Evolutionary conservation across 2,888 invertebrate species (phyloP).

Genomic region (Calameuta filiformis): DNA sequence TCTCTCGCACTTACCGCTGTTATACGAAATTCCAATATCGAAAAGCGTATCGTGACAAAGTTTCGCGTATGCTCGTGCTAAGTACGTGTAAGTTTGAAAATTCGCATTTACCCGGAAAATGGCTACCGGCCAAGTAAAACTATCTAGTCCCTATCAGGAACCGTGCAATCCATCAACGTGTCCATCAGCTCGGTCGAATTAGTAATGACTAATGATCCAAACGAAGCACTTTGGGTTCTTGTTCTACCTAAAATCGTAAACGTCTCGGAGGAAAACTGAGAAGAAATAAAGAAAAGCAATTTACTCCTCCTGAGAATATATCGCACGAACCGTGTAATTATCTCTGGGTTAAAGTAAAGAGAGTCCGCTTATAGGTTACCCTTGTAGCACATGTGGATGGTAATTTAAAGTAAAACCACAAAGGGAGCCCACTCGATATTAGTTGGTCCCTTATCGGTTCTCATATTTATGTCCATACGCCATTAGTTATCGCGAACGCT

Average conservation of each 20-base stretch:
- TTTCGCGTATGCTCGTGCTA: neutral
- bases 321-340: neutral
- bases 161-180: neutral
- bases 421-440: neutral
- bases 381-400: neutral
- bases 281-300: neutral
- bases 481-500: conserved; percentile 53
- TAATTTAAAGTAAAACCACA: conserved; percentile 7
- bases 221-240: neutral
- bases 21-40: neutral
- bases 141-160: neutral
- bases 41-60: neutral
- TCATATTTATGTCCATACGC: conserved; percentile 35
- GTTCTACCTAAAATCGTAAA: neutral
- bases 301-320: neutral
- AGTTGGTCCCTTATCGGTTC: conserved; percentile 18
- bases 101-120: neutral
- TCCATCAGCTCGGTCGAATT: neutral
- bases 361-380: neutral
- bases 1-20: neutral
- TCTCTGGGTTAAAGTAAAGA: neutral
- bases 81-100: neutral
- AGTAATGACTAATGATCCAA: neutral
- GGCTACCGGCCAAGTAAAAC: neutral
- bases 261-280: neutral